Evolutionary conservation across 2,113 vertebrate genomes (phyloP).

Genomic region (Equus przewalskii): DNA sequence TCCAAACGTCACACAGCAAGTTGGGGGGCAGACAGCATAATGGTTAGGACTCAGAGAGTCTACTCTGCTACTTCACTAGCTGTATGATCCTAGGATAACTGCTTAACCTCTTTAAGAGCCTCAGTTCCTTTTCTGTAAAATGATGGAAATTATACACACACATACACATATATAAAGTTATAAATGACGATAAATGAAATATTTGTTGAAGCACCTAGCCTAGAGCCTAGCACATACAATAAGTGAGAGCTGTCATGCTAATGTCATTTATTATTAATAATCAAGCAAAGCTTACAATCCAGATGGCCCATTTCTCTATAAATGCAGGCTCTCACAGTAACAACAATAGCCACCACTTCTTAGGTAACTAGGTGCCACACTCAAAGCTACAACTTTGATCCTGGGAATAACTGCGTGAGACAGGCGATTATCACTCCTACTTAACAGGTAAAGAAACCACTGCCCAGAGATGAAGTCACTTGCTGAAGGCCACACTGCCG

Average conservation of each 20-base stretch:
- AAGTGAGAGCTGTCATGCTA: background rate
- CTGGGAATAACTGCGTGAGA: background rate
- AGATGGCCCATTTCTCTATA: background rate
- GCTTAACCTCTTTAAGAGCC: background rate
- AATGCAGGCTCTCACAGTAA: background rate
- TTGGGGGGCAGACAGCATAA: background rate
- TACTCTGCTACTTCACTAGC: background rate
- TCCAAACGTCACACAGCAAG: background rate
- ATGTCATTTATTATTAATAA: background rate
- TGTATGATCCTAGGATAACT: background rate
- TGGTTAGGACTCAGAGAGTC: background rate
- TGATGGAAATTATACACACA: background rate
- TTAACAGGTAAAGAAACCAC: background rate
- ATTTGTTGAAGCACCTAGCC: background rate
- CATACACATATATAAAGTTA: background rate
- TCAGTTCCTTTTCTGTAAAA: background rate
- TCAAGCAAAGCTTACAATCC: background rate
- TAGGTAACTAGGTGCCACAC: background rate
- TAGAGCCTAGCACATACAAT: background rate
- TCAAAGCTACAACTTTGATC: background rate
- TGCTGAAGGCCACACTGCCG: background rate
- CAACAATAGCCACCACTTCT: background rate
- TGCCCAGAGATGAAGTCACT: background rate
- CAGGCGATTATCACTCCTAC: background rate
- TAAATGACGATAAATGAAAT: background rate